A percentile compares a stretch with the other conserved stretches of the same genome.
These are phyloP conservation scores for Choreutis nemorana DNA, from an alignment of 2,888 invertebrate genomes.

Conservation along the genomic window DNA sequence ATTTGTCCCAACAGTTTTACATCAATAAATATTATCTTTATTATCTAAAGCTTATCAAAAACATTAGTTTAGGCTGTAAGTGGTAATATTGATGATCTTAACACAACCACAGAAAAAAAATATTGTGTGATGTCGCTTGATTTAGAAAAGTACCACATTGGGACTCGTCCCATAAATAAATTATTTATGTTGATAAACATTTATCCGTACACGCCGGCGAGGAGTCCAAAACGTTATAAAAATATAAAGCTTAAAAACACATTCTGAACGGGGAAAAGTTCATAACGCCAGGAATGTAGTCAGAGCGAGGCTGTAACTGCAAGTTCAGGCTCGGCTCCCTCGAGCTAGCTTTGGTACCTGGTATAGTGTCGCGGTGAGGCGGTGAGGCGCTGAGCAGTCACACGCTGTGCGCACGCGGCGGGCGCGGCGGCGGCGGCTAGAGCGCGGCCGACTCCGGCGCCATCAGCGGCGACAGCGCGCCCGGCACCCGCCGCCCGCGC, in stretches of 20 bases:
- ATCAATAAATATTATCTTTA: too few species aligned
- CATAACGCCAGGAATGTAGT: constrained; percentile 33
- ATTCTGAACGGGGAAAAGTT: constrained; percentile 29
- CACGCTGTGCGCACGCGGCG: constrained; percentile 54
- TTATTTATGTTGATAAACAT: constrained; percentile 34
- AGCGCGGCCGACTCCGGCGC: constrained; percentile 79
- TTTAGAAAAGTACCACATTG: too few species aligned
- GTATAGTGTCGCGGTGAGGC: constrained; percentile 29
- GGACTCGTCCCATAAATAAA: constrained; percentile 27
- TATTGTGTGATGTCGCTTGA: constrained; percentile 23
- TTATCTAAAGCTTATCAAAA: too few species aligned
- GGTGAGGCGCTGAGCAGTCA: constrained; percentile 32
- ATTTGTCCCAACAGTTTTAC: too few species aligned
- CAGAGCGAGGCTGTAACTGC: constrained; percentile 24
- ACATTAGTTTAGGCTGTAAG: too few species aligned
- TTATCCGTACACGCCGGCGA: constrained; percentile 40
- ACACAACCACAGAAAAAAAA: too few species aligned
- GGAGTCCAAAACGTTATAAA: constrained; percentile 35
- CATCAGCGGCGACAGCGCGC: constrained; percentile 81
- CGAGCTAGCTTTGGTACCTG: constrained; percentile 48
- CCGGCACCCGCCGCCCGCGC: constrained; percentile 77
- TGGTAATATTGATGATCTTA: too few species aligned
- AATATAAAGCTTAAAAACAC: constrained; percentile 52
- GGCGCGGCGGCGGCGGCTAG: constrained; percentile 61
- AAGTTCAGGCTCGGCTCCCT: constrained; percentile 30